phyloP scores from a whole-genome alignment of 1,140 invertebrate genomes.

The Diachasma alloeum region DNA sequence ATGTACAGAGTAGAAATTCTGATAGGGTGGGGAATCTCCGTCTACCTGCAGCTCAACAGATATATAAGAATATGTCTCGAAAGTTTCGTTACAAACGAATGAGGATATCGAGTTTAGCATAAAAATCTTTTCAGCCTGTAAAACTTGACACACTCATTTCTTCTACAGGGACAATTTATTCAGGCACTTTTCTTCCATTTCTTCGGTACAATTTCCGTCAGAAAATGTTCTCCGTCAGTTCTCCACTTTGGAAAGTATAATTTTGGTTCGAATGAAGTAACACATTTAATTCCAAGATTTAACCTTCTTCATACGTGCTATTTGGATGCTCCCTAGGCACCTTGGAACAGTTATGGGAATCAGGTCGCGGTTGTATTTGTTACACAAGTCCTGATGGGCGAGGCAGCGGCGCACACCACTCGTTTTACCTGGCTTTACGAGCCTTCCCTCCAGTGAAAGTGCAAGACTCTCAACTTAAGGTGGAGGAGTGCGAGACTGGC shows the following conservation, averaged over 20 bases:
- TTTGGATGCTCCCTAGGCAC: slow-evolving; percentile 33
- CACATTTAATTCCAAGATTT: background rate
- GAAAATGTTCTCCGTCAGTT: too few relatives aligned
- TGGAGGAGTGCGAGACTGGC: background rate
- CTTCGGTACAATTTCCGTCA: too few relatives aligned
- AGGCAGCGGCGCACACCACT: slow-evolving; percentile 36
- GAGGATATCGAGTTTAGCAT: too few relatives aligned
- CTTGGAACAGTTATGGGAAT: slow-evolving; percentile 54
- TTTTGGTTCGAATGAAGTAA: background rate
- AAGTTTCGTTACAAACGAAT: too few relatives aligned
- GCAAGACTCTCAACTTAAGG: slow-evolving; percentile 40
- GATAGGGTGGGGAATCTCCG: too few relatives aligned
- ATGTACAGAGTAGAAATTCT: too few relatives aligned
- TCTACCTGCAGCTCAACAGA: too few relatives aligned
- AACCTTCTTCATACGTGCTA: slow-evolving; percentile 22
- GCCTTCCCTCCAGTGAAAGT: slow-evolving; percentile 46
- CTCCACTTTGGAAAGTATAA: background rate
- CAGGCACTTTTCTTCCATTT: too few relatives aligned
- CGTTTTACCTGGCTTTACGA: slow-evolving; percentile 13
- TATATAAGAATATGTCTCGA: too few relatives aligned
- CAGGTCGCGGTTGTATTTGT: slow-evolving; percentile 43
- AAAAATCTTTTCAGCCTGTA: too few relatives aligned
- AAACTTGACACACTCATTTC: too few relatives aligned
- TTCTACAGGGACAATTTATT: too few relatives aligned
- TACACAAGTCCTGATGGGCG: slow-evolving; percentile 48